A percentile compares a stretch with the other conserved stretches of the same genome.
These are phyloP conservation scores for Rhipidura dahli DNA, from an alignment of 2,113 vertebrate genomes.

Conservation along the genomic window DNA sequence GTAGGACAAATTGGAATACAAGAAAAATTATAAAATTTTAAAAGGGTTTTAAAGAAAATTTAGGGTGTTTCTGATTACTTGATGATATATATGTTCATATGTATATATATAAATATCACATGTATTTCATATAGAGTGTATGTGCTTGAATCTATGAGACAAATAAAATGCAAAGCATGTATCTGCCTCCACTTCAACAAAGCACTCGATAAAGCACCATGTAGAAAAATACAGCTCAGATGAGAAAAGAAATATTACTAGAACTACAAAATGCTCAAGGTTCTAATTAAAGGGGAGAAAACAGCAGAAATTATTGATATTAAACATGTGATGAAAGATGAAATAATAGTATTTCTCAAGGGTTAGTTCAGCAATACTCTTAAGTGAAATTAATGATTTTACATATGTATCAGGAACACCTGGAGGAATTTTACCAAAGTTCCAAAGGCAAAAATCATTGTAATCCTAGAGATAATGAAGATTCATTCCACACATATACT, in stretches of 20 bases:
- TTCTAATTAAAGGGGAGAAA: background rate
- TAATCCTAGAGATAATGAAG: background rate
- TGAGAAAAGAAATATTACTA: background rate
- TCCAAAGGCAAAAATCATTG: background rate
- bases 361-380: fast-evolving
- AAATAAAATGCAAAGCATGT: background rate
- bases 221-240: background rate
- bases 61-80: fast-evolving
- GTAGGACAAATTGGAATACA: background rate
- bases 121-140: background rate
- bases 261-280: background rate
- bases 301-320: background rate
- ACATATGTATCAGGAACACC: background rate
- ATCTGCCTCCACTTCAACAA: background rate
- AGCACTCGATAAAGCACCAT: background rate
- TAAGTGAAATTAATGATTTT: background rate
- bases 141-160: background rate
- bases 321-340: background rate
- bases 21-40: background rate
- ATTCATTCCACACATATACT: background rate
- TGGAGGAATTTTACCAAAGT: background rate
- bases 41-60: background rate
- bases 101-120: background rate
- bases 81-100: background rate
- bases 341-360: background rate